Evolutionary conservation across 2,113 vertebrate species (phyloP).

Genomic region (Hippocampus zosterae): DNA sequence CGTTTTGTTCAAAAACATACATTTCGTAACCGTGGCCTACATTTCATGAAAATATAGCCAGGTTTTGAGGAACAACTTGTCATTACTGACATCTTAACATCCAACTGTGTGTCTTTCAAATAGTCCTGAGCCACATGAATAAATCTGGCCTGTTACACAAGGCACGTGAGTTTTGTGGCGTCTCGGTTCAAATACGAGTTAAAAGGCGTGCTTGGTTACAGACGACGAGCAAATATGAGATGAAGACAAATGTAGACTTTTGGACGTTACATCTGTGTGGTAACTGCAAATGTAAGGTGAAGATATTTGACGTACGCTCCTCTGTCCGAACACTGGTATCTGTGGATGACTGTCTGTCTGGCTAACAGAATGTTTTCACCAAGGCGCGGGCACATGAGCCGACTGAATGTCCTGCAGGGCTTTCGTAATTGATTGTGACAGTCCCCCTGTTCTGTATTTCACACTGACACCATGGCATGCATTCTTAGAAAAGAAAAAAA

Average conservation of each 20-base stretch:
- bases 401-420: conserved; percentile 40
- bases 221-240: neutral
- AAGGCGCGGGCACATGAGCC: conserved; percentile 30
- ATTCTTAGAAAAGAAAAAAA: conserved; percentile 29
- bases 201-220: neutral
- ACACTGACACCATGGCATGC: conserved; percentile 49
- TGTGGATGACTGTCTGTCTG: neutral
- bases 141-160: neutral
- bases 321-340: conserved; percentile 12
- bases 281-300: neutral
- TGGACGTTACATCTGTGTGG: neutral
- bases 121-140: neutral
- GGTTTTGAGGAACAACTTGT: neutral
- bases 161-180: neutral
- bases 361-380: conserved; percentile 31
- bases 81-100: neutral
- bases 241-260: neutral
- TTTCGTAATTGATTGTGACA: conserved; percentile 58
- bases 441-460: conserved; percentile 54
- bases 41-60: too few relatives aligned
- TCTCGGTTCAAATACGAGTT: neutral
- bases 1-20: too few relatives aligned
- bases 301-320: neutral
- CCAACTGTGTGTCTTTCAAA: neutral
- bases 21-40: too few relatives aligned